Base-by-base conservation (phyloP, 1,140 invertebrate genomes). In the Papilio polytes region DNA sequence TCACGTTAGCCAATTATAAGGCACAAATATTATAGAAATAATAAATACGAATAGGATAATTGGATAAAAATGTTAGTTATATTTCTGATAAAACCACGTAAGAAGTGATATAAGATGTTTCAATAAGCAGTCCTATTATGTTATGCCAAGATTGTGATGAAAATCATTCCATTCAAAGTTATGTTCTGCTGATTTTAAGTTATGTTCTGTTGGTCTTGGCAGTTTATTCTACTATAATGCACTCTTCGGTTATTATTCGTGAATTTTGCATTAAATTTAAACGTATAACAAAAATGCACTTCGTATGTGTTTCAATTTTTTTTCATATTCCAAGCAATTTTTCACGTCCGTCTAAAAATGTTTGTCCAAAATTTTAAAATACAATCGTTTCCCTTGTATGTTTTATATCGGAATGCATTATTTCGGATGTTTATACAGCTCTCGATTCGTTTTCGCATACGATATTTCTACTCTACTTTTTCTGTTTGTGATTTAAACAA, bases 311-410 rank as follows among this genome's bases (percentile, higher is more conserved):
- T 70, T 18, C 4, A 31, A 36, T 15, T 31, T 13, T 70, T 13
- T 70, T 70, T 15, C 13, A 31, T 15, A 7, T 6, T 70, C 13
- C 46, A 74, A 74, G 48, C n/a, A 51, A 22, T 51, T 51, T 51
- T 51, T 74, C 48, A 74, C 74, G 20, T 74, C 20, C 20, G 3
- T n/a, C 13, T 26, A n/a, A 48, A 74, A 48, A 74, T 74, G 36
- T 51, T 74, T 74, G 46, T 74, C 46, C 51, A 74, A 48, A 48
- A 51, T 74, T 74, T 74, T 74, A 31, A 74, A 74, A 74, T 51
- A 51, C 36, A 74, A 51, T 74, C 74, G 48, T 48, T 51, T 26
- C 51, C 15, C 74, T 12, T 26, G 48, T 26, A 22, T 26, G 48
- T 74, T 74, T 74, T 53, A 48, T 53, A 74, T 74, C 53, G 46